These are phyloP conservation scores for Rhaphigaster nebulosa DNA, from an alignment of 2,888 invertebrate species.

Conservation along the genomic window DNA sequence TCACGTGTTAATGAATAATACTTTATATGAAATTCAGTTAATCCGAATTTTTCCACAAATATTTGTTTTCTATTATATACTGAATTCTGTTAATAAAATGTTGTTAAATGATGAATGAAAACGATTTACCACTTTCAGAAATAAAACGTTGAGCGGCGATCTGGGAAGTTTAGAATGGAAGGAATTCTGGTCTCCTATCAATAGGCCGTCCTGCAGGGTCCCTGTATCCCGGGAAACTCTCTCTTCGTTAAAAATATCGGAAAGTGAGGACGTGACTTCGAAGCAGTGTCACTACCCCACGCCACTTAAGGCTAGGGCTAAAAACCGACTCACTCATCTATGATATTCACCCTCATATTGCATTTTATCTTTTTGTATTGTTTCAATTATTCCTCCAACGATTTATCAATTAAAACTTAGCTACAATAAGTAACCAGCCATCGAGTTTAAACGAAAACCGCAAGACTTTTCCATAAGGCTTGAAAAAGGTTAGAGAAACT, in stretches of 20 bases:
- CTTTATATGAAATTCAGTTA: not conserved
- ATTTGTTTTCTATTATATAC: no score
- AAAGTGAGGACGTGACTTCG: conserved; percentile 5
- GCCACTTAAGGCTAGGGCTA: not conserved
- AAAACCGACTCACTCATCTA: not conserved
- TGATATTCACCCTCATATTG: not conserved
- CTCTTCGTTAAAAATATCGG: conserved; percentile 17
- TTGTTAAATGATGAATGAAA: no score
- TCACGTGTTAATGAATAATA: not conserved
- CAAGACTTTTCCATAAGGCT: no score
- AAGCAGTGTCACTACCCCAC: not conserved
- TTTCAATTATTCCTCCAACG: no score
- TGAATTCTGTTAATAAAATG: no score
- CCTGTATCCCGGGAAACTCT: not conserved
- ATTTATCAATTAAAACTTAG: no score
- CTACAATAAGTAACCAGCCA: no score
- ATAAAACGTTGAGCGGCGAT: no score
- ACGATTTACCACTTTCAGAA: no score
- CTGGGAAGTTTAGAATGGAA: not conserved
- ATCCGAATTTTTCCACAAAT: not conserved
- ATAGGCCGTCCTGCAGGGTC: not conserved
- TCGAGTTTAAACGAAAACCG: no score
- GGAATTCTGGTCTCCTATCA: not conserved
- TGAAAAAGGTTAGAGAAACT: no score
- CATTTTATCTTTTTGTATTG: not conserved